Evolutionary conservation across 2,113 vertebrate species (phyloP).

Genomic region (Syrmaticus mikado): DNA sequence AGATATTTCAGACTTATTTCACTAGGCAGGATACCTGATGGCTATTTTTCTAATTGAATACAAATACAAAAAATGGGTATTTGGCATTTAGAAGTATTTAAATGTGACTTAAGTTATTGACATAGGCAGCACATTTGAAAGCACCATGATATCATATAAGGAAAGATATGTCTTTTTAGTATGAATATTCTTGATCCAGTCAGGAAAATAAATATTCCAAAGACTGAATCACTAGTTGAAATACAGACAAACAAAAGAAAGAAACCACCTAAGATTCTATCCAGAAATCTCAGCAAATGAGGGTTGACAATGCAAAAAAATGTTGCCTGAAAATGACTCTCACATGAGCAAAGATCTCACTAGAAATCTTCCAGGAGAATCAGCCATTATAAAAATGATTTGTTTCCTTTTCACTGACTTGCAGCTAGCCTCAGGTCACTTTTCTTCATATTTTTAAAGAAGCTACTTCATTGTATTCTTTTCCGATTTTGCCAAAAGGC

Average conservation of each 20-base stretch:
- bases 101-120: neutral
- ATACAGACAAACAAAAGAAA: neutral
- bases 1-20: neutral
- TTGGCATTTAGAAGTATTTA: neutral
- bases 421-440: neutral
- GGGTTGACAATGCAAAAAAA: neutral
- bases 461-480: slow-evolving; percentile 8
- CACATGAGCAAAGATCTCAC: neutral
- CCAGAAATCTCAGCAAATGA: neutral
- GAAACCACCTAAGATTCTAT: neutral
- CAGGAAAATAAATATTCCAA: neutral
- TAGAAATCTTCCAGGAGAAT: neutral
- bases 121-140: neutral
- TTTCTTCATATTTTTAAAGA: neutral
- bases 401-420: slow-evolving; percentile 32
- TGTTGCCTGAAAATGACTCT: neutral
- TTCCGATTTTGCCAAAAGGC: neutral
- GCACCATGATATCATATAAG: neutral
- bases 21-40: neutral
- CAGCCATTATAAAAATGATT: neutral
- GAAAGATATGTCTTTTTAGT: neutral
- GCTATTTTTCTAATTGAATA: neutral
- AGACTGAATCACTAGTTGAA: neutral
- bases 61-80: neutral
- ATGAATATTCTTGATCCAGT: neutral